Base-by-base conservation (phyloP, 2,797 vertebrate species). In the Staurois parvus region DNA sequence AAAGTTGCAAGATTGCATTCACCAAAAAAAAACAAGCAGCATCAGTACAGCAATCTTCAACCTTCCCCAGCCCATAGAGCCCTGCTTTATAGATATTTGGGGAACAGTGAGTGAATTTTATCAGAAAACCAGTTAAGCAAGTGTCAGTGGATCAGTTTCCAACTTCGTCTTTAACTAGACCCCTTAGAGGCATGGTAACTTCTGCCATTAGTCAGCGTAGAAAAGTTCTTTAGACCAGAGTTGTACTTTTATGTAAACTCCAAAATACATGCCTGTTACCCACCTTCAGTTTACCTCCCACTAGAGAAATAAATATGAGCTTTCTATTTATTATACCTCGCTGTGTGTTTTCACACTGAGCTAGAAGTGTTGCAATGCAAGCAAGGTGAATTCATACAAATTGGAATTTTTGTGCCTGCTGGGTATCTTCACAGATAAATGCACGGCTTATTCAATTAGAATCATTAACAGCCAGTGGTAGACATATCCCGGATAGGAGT, bases 381-480 rank as follows among this genome's bases (percentile, higher is more conserved):
- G 70, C 21, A 45, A 86, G 80, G 68, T 79, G 62, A 79, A 73
- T 74, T 45, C 59, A 48, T 62, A 68, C 56, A 79, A 78, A 86
- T 78, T 40, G 72, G 79, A 45, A 32, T 37, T 28, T 52, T 34
- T 68, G 13, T 72, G 56, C 52, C 80, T 74, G 80, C 80, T 74
- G 45, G 76, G 85, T 69, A 74, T 75, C 68, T 78, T 78, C 74
- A 52, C 52, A 30, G 75, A 75, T 83, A 83, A 83, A 77, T 67
- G 69, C 34, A 12, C 12, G 29, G 75, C 56, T 87, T 69, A 86
- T 86, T 81, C 52, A 83, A 83, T 82, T 66, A 82, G 67, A 67
- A 68, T 79, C 76, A 87, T 87, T 79, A 83, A 62, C 81, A 74
- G 81, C 73, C 34, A 72, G 80, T 6, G 42, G 66, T 34, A 34